These are phyloP conservation scores for Pavo muticus DNA, from an alignment of 2,113 vertebrate species.

Conservation along the genomic window DNA sequence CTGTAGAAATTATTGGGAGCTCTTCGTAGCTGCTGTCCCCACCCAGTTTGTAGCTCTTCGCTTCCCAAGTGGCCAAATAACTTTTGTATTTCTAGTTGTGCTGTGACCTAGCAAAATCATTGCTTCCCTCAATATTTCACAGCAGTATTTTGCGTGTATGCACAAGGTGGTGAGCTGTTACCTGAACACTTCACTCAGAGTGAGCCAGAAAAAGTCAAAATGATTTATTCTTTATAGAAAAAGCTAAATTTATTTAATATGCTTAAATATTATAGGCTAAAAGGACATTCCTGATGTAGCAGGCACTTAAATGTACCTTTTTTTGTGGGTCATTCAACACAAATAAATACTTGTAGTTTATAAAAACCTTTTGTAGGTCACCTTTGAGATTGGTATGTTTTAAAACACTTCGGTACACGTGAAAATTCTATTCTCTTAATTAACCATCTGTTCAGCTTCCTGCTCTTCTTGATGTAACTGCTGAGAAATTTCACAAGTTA, in stretches of 20 bases:
- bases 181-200: not conserved
- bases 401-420: not conserved
- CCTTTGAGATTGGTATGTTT: constrained; percentile 15
- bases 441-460: constrained; percentile 24
- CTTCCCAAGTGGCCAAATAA: not conserved
- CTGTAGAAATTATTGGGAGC: not conserved
- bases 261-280: not conserved
- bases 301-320: not conserved
- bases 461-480: not conserved
- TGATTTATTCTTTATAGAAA: not conserved
- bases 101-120: not conserved
- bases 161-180: constrained; percentile 22
- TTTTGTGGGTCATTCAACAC: not conserved
- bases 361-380: not conserved
- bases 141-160: not conserved
- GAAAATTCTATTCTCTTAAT: constrained; percentile 13
- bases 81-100: not conserved
- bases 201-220: not conserved
- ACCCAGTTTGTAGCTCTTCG: not conserved
- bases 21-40: not conserved
- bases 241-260: not conserved
- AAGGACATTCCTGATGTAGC: not conserved
- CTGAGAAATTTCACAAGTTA: not conserved
- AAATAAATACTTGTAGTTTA: not conserved
- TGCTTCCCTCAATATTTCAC: not conserved